Conservation (phyloP, 2,797 vertebrate genomes). For the Vireo griseus region DNA sequence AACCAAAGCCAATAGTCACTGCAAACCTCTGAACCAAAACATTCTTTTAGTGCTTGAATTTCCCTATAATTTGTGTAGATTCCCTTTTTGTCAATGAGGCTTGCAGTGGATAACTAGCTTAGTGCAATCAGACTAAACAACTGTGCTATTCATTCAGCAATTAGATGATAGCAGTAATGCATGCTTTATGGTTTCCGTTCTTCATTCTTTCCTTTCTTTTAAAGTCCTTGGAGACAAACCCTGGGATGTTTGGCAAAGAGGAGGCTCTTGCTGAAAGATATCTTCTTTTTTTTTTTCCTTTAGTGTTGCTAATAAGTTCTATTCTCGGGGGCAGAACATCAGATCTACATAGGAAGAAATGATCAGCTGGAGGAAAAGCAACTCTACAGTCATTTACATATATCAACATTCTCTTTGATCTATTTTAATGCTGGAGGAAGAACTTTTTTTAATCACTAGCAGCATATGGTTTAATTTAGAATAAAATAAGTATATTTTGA, state of each 20-base stretch:
- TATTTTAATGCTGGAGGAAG: conserved; percentile 2
- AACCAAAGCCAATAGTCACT: conserved; percentile 76
- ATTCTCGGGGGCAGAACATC: conserved; percentile 65
- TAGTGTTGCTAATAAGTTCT: conserved; percentile 66
- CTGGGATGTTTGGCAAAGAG: conserved; percentile 71
- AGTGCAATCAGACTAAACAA: conserved; percentile 78
- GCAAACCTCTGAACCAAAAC: conserved; percentile 79
- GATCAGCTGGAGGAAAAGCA: conserved; percentile 20
- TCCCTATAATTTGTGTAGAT: conserved; percentile 78
- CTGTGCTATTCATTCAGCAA: conserved; percentile 77
- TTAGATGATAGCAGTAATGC: conserved; percentile 75
- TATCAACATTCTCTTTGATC: neutral
- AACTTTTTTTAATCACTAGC: neutral
- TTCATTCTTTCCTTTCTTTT: conserved; percentile 75
- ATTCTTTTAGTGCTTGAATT: conserved; percentile 77
- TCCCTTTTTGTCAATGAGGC: conserved; percentile 80
- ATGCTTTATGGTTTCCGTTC: conserved; percentile 78
- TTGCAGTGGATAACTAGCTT: conserved; percentile 72
- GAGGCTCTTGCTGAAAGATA: conserved; percentile 70
- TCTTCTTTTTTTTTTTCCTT: conserved; percentile 28
- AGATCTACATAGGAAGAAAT: conserved; percentile 39
- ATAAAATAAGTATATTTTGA: conserved; percentile 15
- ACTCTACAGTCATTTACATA: neutral
- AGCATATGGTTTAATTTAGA: conserved; percentile 38
- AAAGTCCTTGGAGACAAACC: conserved; percentile 73